Conservation (phyloP, 2,113 vertebrate species). For the Benthochromis sp. region DNA sequence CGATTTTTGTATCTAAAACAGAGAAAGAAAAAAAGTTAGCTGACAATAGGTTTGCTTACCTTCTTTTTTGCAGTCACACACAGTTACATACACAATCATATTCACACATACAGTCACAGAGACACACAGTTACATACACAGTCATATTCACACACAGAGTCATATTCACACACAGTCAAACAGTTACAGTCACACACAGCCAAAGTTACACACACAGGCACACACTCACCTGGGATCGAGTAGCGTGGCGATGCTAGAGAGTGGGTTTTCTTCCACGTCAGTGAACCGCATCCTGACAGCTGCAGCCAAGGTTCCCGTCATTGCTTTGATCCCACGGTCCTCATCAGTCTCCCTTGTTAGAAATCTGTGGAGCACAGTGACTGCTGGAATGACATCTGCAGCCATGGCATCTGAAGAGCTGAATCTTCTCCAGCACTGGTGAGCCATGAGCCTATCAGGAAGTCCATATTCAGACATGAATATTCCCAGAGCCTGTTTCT, state of each 20-base stretch:
- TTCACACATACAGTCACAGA: too few relatives aligned
- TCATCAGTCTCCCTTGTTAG: background rate
- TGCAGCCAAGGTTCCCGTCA: background rate
- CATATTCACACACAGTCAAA: background rate
- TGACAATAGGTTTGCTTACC: background rate
- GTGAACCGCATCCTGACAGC: background rate
- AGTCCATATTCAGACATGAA: background rate
- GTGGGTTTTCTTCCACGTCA: background rate
- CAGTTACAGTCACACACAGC: background rate
- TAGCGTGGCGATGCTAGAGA: rapidly evolving
- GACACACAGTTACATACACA: too few relatives aligned
- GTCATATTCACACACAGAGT: too few relatives aligned
- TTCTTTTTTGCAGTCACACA: background rate
- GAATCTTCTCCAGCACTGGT: background rate
- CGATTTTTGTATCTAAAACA: background rate
- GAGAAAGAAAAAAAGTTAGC: background rate
- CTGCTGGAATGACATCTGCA: background rate
- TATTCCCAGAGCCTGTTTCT: background rate
- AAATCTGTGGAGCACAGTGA: background rate
- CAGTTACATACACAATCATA: too few relatives aligned
- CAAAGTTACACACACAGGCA: too few relatives aligned
- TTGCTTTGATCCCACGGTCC: background rate
- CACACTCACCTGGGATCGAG: rapidly evolving
- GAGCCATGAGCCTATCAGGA: background rate
- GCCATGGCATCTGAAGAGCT: background rate